Conservation (phyloP, 2,797 vertebrate genomes). For the Hippoglossus hippoglossus region DNA sequence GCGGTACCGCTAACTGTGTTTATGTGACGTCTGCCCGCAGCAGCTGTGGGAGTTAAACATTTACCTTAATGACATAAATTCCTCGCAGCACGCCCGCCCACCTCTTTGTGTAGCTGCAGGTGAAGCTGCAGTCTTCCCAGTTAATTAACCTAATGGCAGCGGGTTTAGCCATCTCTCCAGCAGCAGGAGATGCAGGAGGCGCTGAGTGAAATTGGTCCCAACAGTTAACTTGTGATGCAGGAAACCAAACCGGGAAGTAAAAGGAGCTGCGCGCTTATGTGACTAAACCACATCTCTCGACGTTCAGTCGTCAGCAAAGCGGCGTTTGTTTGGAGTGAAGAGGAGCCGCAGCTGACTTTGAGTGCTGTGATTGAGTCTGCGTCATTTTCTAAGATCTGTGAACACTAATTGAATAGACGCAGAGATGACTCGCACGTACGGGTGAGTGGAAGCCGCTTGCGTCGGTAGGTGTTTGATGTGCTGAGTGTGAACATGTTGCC, state of each 20-base stretch:
- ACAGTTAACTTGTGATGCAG: slow-evolving; percentile 16
- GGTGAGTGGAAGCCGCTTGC: slow-evolving; percentile 1
- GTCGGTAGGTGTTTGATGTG: slow-evolving; percentile 6
- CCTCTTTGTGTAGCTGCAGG: slow-evolving; percentile 33
- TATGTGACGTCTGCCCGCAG: not conserved
- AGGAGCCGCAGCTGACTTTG: slow-evolving; percentile 17
- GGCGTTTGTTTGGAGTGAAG: slow-evolving; percentile 9
- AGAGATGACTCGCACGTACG: too few relatives aligned
- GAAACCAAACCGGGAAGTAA: slow-evolving; percentile 10
- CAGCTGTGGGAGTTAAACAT: slow-evolving; percentile 36
- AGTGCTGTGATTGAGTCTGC: slow-evolving; percentile 23
- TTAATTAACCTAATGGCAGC: slow-evolving; percentile 65
- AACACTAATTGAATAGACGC: not conserved
- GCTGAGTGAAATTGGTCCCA: slow-evolving; percentile 27
- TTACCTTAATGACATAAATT: slow-evolving; percentile 16
- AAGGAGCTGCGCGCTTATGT: slow-evolving; percentile 13
- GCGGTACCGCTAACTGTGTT: not conserved
- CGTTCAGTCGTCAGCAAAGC: slow-evolving; percentile 18
- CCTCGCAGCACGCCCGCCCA: slow-evolving; percentile 1
- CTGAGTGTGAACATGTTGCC: not conserved
- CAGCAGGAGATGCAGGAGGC: slow-evolving; percentile 25
- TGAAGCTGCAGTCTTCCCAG: slow-evolving; percentile 30
- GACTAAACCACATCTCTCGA: slow-evolving; percentile 22
- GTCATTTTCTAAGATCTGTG: slow-evolving; percentile 10
- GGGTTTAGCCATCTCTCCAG: slow-evolving; percentile 39